Evolutionary conservation across 2,113 vertebrate genomes (phyloP).

Genomic region (Salvelinus fontinalis): DNA sequence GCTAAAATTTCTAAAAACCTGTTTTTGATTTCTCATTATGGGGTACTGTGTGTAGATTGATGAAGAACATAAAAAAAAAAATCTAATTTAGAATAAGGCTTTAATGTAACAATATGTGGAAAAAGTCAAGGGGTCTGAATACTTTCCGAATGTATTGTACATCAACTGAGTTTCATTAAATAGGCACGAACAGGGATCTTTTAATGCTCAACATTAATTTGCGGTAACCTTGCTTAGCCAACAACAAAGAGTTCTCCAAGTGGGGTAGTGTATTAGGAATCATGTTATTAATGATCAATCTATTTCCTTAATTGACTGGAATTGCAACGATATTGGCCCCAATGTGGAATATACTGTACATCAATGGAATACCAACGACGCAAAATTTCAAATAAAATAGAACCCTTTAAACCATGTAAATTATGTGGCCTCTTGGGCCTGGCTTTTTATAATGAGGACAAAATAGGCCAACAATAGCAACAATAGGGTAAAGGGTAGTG

Average conservation of each 20-base stretch:
- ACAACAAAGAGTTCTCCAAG: background rate
- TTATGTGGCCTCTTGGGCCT: background rate
- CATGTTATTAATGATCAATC: constrained; percentile 35
- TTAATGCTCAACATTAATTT: background rate
- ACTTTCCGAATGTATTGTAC: background rate
- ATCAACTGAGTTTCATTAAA: background rate
- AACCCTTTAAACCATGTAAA: background rate
- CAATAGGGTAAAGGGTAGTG: background rate
- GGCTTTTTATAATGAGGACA: background rate
- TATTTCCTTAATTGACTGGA: background rate
- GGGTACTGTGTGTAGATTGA: too few relatives aligned
- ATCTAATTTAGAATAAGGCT: too few relatives aligned
- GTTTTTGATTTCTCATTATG: too few relatives aligned
- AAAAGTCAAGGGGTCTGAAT: background rate
- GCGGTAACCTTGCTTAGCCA: too few relatives aligned
- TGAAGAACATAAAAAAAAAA: too few relatives aligned
- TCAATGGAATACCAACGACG: background rate
- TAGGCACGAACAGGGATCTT: background rate
- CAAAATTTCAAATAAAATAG: background rate
- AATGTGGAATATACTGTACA: constrained; percentile 64
- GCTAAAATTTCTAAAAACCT: too few relatives aligned
- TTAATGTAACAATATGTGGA: too few relatives aligned
- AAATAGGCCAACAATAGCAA: background rate
- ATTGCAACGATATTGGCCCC: constrained; percentile 7
- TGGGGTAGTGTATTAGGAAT: constrained; percentile 30